phyloP scores from a whole-genome alignment of 2,888 invertebrate genomes.

The Apodemia mormo region DNA sequence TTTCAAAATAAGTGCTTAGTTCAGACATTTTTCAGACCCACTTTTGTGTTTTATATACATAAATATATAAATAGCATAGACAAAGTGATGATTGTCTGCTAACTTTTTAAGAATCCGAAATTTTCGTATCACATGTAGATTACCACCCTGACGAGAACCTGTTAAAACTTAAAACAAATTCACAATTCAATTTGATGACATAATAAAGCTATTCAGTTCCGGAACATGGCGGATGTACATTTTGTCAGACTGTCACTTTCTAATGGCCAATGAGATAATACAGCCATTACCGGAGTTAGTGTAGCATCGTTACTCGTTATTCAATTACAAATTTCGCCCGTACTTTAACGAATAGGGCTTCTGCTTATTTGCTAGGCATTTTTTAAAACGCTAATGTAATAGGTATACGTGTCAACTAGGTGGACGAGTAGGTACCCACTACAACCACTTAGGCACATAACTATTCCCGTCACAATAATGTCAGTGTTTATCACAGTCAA shows the following conservation, averaged over 20 bases:
- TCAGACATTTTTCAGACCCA: no score
- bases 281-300: slow-evolving; percentile 25
- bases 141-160: background rate
- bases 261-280: slow-evolving; percentile 33
- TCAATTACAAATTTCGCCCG: background rate
- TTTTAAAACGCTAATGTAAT: no score
- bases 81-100: no score
- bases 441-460: no score
- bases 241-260: slow-evolving; percentile 53
- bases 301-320: background rate
- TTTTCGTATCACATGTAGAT: background rate
- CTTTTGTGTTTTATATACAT: no score
- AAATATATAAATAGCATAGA: no score
- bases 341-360: background rate
- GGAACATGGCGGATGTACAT: slow-evolving; percentile 53
- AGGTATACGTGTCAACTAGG: no score
- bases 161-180: slow-evolving; percentile 4
- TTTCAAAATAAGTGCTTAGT: no score
- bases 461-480: no score
- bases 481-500: no score
- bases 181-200: slow-evolving; percentile 35
- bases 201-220: slow-evolving; percentile 51
- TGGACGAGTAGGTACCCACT: no score
- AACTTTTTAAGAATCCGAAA: no score
- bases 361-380: background rate